Evolutionary conservation across 1,140 invertebrate genomes (phyloP), one percentile per base, ranked within the genome.

Genomic region (Pachyrhynchus sulphureomaculatus): DNA sequence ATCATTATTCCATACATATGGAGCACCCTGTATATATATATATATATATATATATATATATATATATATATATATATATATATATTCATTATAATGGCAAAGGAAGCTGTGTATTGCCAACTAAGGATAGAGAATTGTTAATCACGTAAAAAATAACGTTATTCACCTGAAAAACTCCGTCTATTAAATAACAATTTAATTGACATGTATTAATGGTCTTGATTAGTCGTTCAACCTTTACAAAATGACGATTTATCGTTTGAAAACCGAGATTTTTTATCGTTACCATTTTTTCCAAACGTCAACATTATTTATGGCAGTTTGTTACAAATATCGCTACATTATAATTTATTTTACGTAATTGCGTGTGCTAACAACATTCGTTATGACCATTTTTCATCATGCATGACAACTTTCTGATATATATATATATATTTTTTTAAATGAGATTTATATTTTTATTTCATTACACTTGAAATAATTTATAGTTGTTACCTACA

Each of bases 141-240:
- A n/a, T n/a, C n/a, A n/a, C 26, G 26, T 29, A 29, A 29, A 29
- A 29, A 29, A 29, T 29, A 29, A 29, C 26, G 26, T 29, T 29
- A 9, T 6, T 6, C 1, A 29, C 8, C 5, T 29, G 23, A 15
- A 55, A 55, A 41, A 55, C 52, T 55, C 52, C 17, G 4, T 17
- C 39, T 32, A 55, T 55, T 32, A 61, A 61, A 53, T 53, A 39
- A 64, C 55, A 54, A 53, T 64, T 34, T 61, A 65, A 60, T 61
- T 64, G 63, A 60, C 63, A 48, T 29, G 32, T 58, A 65, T 67
- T 62, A 67, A 67, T 65, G 63, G 48, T 66, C 34, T 54, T 57
- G 48, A 48, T 64, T 54, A 32, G 49, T 5, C 32, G 49, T 23
- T 41, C 52, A 55, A 33, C 52, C 52, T 55, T 55, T 55, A 41